Base-by-base conservation (phyloP, 2,797 vertebrate genomes). In the Lates japonicus region DNA sequence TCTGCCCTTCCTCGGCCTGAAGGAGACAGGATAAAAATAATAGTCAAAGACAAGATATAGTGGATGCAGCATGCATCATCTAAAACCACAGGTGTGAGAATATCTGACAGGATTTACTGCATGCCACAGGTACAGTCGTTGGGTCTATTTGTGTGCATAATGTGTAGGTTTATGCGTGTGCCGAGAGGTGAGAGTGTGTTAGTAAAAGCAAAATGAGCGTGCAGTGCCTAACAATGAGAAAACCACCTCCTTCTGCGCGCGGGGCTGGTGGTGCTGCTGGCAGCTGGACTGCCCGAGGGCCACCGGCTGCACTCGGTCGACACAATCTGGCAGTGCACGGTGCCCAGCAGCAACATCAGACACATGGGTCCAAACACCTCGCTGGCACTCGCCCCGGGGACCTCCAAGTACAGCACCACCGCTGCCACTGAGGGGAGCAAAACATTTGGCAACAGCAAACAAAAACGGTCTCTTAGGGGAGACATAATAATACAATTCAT, bases 281-380 rank as follows among this genome's bases (percentile, higher is more conserved):
- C 81, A 80, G 86, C 62, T 70, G 94, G 94, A 85, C 90, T 95
- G 93, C 82, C 84, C 8, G 92, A 90, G 5, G 96, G 91, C 88
- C 87, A 95, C 65, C 94, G 95, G 89, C 91, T 95, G 87, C 96
- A 92, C 93, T 98, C 97, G 0, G 98, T 98, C n/a, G 98, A 99
- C 90, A 99, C 98, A 52, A 99, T 99, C 82, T 99, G 98, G 89
- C 98, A 99, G 94, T 99, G 98, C 75, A 99, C 97, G 0, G 97
- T 99, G 6, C 98, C 98, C 96, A 99, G 94, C 79, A 99, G 96
- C 74, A 99, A 92, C 98, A 99, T 97, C 70, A 99, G 96, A 95
- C 97, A 99, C 96, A 98, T 90, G 5, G 98, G 98, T 71, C 96
- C 97, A 51, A 97, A 91, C 52, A 97, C 95, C 83, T 99, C 98